A percentile compares a stretch with the other conserved stretches of the same genome.
phyloP scores from a whole-genome alignment of 2,113 vertebrate genomes.

The Ia io region DNA sequence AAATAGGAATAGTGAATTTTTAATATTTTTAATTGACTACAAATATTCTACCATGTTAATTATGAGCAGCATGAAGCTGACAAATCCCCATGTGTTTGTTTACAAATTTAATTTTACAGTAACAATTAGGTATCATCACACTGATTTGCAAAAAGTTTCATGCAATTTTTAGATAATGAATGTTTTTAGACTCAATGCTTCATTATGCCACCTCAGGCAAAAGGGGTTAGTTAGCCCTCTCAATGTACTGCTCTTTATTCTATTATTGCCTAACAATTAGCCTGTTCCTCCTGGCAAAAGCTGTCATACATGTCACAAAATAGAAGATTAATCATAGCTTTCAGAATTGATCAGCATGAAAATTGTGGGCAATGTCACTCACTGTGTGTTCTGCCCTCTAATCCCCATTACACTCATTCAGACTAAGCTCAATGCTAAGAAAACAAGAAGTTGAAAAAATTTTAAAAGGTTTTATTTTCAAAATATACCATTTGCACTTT shows the following conservation, averaged over 20 bases:
- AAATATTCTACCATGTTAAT: constrained; percentile 27
- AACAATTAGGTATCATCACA: constrained; percentile 22
- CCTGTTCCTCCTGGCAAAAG: background rate
- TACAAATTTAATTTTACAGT: constrained; percentile 53
- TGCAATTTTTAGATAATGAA: background rate
- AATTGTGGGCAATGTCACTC: background rate
- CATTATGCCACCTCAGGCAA: background rate
- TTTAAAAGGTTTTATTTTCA: background rate
- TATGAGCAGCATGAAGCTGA: constrained; percentile 5
- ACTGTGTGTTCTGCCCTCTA: background rate
- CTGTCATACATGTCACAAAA: background rate
- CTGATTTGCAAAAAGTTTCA: background rate
- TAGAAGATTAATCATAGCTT: background rate
- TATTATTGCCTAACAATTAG: background rate
- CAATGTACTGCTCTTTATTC: background rate
- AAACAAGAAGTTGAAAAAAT: background rate
- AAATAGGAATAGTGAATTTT: background rate
- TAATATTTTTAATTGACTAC: background rate
- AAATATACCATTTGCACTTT: background rate
- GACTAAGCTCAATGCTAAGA: background rate
- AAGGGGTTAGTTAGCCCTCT: background rate
- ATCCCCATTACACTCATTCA: background rate
- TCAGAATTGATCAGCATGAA: background rate
- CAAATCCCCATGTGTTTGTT: constrained; percentile 38
- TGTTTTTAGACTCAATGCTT: background rate